phyloP scores from a whole-genome alignment of 2,888 invertebrate genomes.

The Apantesis nais region DNA sequence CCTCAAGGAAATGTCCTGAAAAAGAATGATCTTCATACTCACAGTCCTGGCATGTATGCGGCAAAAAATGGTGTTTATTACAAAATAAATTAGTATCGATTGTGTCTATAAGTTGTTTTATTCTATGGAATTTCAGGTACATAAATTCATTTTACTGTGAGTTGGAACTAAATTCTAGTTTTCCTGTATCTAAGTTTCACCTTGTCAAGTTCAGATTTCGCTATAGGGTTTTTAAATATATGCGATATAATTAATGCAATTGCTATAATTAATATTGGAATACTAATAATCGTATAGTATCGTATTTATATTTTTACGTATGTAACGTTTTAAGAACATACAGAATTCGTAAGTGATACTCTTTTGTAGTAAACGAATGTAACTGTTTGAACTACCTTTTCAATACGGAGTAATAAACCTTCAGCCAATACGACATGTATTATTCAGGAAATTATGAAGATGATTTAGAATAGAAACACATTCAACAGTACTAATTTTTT shows the following conservation, averaged over 20 bases:
- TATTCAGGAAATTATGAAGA: neutral
- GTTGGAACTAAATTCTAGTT: neutral
- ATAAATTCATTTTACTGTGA: neutral
- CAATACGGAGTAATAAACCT: too few species aligned
- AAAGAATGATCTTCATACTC: constrained; percentile 37
- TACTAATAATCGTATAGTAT: too few species aligned
- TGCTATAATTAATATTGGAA: too few species aligned
- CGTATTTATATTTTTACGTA: neutral
- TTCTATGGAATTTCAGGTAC: neutral
- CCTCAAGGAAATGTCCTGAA: constrained; percentile 25
- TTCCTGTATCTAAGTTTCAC: neutral
- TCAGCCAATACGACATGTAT: neutral
- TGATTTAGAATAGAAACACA: neutral
- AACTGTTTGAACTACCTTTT: too few species aligned
- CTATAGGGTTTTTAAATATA: too few species aligned
- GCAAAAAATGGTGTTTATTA: constrained; percentile 20
- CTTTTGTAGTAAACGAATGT: too few species aligned
- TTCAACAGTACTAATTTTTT: neutral
- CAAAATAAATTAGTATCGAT: constrained; percentile 9
- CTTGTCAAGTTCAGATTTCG: too few species aligned
- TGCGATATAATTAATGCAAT: too few species aligned
- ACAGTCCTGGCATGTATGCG: constrained; percentile 29
- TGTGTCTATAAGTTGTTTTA: neutral
- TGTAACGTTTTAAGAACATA: neutral
- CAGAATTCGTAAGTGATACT: neutral